phyloP scores from a whole-genome alignment of 2,797 vertebrate genomes.

The Gymnodraco acuticeps region DNA sequence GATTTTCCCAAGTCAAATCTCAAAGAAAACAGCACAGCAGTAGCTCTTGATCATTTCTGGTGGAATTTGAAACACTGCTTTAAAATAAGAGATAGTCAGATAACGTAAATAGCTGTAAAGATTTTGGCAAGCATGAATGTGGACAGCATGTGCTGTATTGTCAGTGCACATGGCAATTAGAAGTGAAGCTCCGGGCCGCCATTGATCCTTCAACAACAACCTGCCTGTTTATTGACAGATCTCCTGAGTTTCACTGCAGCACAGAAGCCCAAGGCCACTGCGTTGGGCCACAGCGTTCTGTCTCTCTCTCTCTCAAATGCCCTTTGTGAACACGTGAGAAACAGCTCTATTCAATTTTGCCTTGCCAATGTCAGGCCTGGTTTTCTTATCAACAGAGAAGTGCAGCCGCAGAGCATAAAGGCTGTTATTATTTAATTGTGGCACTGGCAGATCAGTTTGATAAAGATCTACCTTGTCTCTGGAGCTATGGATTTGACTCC shows the following conservation, averaged over 20 bases:
- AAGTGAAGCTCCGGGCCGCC: conserved; percentile 63
- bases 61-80: not conserved
- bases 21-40: not conserved
- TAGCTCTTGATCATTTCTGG: not conserved
- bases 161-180: conserved; percentile 76
- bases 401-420: conserved; percentile 45
- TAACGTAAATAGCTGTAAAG: conserved; percentile 19
- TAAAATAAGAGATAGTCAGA: conserved; percentile 14
- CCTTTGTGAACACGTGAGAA: conserved; percentile 59
- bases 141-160: conserved; percentile 38
- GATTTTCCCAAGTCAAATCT: not conserved
- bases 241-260: conserved; percentile 65
- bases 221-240: conserved; percentile 80
- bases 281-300: conserved; percentile 32
- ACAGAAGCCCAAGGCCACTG: conserved; percentile 70
- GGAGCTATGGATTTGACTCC: conserved; percentile 21
- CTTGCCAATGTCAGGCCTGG: conserved; percentile 36
- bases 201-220: conserved; percentile 80
- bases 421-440: conserved; percentile 57
- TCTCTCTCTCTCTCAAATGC: conserved; percentile 24
- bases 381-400: conserved; percentile 63
- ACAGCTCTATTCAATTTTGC: conserved; percentile 56
- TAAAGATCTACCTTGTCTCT: conserved; percentile 43
- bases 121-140: conserved; percentile 39
- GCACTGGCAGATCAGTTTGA: conserved; percentile 38